Evolutionary conservation across 2,113 vertebrate species (phyloP), one percentile per base, ranked within the genome.

Genomic region (Percopsis transmontana): DNA sequence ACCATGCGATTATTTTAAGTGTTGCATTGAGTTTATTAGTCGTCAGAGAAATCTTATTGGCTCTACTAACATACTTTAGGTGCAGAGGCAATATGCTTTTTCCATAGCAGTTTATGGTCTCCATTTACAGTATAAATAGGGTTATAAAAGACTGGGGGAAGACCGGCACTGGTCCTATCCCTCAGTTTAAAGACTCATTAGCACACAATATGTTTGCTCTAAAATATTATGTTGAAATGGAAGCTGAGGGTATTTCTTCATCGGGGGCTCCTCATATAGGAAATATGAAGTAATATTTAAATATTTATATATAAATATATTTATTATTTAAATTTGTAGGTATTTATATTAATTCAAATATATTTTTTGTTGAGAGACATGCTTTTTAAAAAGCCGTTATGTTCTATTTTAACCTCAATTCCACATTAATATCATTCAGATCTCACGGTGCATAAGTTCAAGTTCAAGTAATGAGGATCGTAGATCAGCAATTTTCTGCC

Each of bases 141-240:
- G 53, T 75, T 44, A 76, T 89, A 87, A 88, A 86, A 78, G 69
- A 20, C 27, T 4, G 15, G 45, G 59, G 66, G 64, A 80, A 82
- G 68, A 76, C 79, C 79, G 78, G 71, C 77, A 68, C 1, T 48
- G 42, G 18, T 71, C 71, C 76, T 65, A 20, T 42, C 58, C 60
- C 64, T 74, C 39, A 40, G 21, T 85, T 87, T 88, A 85, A 82
- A 70, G 80, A 66, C 62, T 87, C 79, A 68, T 89, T 88, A 88
- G 77, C 74, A 71, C 75, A 83, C 66, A 65, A 56, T 75, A 54
- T 70, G 70, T 71, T 75, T 76, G 56, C 77, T 87, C 86, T 87
- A 88, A 85, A 89, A 59, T 60, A 55, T 77, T 65, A 85, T 19
- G 70, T 78, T 61, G 56, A 75, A 68, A 54, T 41, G 68, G 55